These are phyloP conservation scores for Poeciliopsis paucimaculata DNA, from an alignment of 2,797 vertebrate genomes.

Conservation along the genomic window DNA sequence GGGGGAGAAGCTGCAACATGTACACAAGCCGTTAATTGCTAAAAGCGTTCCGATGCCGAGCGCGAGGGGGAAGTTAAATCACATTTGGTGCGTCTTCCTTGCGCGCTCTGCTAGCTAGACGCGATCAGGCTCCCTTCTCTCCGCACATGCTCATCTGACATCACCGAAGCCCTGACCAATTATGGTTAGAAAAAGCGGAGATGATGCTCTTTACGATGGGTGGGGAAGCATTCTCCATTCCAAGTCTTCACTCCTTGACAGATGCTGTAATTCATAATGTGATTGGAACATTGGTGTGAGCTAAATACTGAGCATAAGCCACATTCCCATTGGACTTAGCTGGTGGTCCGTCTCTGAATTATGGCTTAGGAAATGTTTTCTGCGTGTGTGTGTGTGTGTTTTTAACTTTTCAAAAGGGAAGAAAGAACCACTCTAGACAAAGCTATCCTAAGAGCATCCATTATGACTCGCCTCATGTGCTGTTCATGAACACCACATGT, in stretches of 20 bases:
- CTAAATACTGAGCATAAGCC: conserved; percentile 50
- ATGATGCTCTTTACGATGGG: conserved; percentile 66
- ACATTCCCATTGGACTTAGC: conserved; percentile 56
- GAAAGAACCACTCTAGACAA: conserved; percentile 61
- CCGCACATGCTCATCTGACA: conserved; percentile 58
- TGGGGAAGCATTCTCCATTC: conserved; percentile 59
- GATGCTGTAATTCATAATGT: conserved; percentile 57
- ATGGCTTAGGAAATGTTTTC: conserved; percentile 70
- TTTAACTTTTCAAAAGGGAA: conserved; percentile 62
- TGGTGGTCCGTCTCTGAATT: conserved; percentile 69
- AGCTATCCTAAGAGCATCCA: conserved; percentile 73
- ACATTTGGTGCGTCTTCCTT: conserved; percentile 20
- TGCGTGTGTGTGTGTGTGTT: conserved; percentile 6
- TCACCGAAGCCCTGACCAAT: conserved; percentile 58
- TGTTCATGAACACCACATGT: conserved; percentile 81
- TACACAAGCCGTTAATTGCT: conserved; percentile 44
- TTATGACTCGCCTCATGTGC: conserved; percentile 70
- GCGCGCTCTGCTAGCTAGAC: conserved; percentile 18
- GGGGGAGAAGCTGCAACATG: conserved; percentile 20
- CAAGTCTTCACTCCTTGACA: conserved; percentile 59
- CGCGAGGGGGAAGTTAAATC: conserved; percentile 37
- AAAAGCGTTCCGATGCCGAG: conserved; percentile 20
- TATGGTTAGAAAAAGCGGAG: conserved; percentile 62
- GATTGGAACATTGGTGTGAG: conserved; percentile 51
- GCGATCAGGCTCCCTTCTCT: conserved; percentile 38